These are phyloP conservation scores for Hylaea fasciaria DNA, from an alignment of 2,888 invertebrate species.

Conservation along the genomic window DNA sequence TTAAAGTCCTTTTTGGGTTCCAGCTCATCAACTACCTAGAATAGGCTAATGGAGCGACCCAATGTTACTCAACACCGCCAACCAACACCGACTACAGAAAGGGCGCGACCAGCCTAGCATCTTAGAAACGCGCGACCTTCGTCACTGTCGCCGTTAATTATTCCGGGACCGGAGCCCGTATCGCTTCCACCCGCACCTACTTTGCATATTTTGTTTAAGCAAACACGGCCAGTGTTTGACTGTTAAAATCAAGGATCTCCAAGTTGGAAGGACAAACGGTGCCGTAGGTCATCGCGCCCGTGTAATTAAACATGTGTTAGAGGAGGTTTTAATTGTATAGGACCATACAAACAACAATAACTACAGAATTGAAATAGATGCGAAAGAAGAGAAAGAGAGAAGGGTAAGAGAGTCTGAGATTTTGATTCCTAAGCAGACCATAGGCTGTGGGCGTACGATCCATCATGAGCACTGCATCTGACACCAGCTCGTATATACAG, in stretches of 20 bases:
- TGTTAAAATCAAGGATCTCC: conserved; percentile 79
- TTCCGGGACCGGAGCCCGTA: conserved; percentile 59
- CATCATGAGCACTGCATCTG: too few species aligned
- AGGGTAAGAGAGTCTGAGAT: too few species aligned
- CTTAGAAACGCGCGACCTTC: conserved; percentile 6
- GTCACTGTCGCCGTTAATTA: conserved; percentile 28
- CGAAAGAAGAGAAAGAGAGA: too few species aligned
- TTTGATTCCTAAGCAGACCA: too few species aligned
- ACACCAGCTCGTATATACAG: too few species aligned
- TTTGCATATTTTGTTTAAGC: conserved; percentile 83
- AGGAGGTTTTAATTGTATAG: neutral
- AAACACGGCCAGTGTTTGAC: conserved; percentile 79
- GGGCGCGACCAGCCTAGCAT: neutral
- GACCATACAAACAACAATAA: too few species aligned
- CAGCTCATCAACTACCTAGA: too few species aligned
- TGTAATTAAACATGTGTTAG: conserved; percentile 58
- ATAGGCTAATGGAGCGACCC: too few species aligned
- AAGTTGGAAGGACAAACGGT: conserved; percentile 65
- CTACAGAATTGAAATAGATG: too few species aligned
- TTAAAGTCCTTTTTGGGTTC: too few species aligned
- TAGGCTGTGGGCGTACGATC: too few species aligned
- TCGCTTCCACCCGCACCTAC: conserved; percentile 76
- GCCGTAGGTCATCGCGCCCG: conserved; percentile 57
- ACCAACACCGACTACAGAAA: neutral
- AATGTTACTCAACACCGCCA: neutral